Conservation (phyloP, 2,888 invertebrate species). For the Acrocera orbiculus region DNA sequence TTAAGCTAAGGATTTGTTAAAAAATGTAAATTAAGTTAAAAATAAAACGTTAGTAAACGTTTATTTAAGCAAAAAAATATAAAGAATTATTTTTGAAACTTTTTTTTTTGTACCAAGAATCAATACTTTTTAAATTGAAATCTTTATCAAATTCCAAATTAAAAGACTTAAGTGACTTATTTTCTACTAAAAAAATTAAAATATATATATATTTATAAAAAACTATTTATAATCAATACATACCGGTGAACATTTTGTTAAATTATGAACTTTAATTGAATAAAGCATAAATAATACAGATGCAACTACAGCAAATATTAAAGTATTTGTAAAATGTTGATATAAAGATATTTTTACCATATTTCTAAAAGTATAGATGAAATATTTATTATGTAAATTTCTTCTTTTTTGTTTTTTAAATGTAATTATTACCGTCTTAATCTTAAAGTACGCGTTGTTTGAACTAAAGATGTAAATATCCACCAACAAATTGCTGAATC, state of each 20-base stretch:
- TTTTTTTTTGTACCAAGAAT: no score
- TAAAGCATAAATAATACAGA: slow-evolving; percentile 88
- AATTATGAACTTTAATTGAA: slow-evolving; percentile 65
- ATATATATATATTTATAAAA: no score
- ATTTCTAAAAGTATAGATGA: slow-evolving; percentile 40
- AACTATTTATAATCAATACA: no score
- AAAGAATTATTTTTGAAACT: no score
- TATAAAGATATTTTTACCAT: slow-evolving; percentile 78
- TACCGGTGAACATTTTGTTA: slow-evolving; percentile 58
- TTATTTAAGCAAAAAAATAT: no score
- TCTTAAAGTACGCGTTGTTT: slow-evolving; percentile 76
- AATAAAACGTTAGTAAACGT: no score
- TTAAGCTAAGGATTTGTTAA: no score
- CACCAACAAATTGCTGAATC: slow-evolving; percentile 87
- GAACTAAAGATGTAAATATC: slow-evolving; percentile 75
- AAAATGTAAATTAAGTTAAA: no score
- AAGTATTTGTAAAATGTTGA: slow-evolving; percentile 83
- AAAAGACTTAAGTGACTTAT: no score
- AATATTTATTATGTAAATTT: background rate
- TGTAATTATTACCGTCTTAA: slow-evolving; percentile 51
- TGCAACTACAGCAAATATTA: slow-evolving; percentile 78
- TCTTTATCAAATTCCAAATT: no score
- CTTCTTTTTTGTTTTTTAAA: background rate
- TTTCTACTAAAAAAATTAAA: no score
- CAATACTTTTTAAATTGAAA: no score